phyloP scores from a whole-genome alignment of 2,113 vertebrate genomes.

The Vidua chalybeata region DNA sequence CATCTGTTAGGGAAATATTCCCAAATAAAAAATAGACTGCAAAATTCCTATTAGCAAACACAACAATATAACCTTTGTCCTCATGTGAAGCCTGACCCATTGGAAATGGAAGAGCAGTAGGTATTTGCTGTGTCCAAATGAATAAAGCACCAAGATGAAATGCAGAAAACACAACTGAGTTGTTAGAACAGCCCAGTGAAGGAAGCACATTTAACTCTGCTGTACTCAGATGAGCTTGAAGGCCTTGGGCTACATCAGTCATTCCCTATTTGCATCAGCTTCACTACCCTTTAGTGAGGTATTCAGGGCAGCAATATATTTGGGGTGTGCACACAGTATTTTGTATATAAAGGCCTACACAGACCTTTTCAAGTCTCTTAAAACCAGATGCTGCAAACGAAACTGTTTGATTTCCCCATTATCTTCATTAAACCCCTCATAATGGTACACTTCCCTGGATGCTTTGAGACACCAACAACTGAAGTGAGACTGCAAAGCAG shows the following conservation, averaged over 20 bases:
- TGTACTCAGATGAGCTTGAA: not conserved
- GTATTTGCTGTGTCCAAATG: not conserved
- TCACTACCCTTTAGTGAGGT: not conserved
- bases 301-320: not conserved
- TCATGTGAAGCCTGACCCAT: not conserved
- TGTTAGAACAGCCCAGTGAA: not conserved
- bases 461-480: not conserved
- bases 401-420: not conserved
- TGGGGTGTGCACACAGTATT: not conserved
- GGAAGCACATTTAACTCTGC: not conserved
- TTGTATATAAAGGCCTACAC: not conserved
- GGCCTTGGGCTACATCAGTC: not conserved
- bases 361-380: not conserved
- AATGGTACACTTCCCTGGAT: not conserved
- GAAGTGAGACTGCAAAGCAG: not conserved
- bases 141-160: not conserved
- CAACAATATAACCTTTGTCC: not conserved
- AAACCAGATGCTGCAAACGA: not conserved
- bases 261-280: not conserved
- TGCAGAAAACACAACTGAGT: not conserved
- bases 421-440: not conserved
- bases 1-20: not conserved
- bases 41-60: not conserved
- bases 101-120: not conserved
- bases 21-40: not conserved